phyloP scores from a whole-genome alignment of 2,113 vertebrate genomes.

The Notiomystis cincta region DNA sequence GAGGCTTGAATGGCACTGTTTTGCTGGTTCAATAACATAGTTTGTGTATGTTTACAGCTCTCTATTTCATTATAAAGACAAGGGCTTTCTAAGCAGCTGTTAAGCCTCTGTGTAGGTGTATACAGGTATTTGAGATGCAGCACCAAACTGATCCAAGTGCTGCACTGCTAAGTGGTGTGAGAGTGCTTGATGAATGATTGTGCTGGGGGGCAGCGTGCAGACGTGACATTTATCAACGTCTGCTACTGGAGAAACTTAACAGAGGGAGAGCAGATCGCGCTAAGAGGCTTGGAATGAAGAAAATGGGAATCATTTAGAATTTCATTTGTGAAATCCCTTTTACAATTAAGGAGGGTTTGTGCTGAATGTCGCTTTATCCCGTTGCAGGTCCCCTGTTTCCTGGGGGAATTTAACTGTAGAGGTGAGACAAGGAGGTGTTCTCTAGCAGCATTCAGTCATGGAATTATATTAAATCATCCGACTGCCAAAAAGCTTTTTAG shows the following conservation, averaged over 20 bases:
- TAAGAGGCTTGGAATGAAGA: conserved; percentile 29
- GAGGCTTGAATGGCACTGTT: not conserved
- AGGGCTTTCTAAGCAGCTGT: not conserved
- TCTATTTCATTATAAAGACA: not conserved
- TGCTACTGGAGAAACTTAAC: not conserved
- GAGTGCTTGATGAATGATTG: not conserved
- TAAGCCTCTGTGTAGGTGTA: not conserved
- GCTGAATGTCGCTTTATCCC: conserved; percentile 1
- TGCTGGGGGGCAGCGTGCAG: not conserved
- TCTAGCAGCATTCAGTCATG: conserved; percentile 19
- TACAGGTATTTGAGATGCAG: not conserved
- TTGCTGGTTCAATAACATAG: not conserved
- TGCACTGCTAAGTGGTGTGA: not conserved
- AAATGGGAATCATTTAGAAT: conserved; percentile 26
- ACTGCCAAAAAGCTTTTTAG: conserved; percentile 31
- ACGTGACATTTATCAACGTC: not conserved
- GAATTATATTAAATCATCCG: conserved; percentile 44
- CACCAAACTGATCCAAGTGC: not conserved
- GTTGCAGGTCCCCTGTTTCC: not conserved
- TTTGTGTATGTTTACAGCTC: not conserved
- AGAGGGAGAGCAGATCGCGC: not conserved
- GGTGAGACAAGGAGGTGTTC: conserved; percentile 33
- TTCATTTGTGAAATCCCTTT: conserved; percentile 42
- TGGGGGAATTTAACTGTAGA: conserved; percentile 14
- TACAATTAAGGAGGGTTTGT: conserved; percentile 14